Conservation (phyloP, 2,113 vertebrate species). For the Gobio gobio region DNA sequence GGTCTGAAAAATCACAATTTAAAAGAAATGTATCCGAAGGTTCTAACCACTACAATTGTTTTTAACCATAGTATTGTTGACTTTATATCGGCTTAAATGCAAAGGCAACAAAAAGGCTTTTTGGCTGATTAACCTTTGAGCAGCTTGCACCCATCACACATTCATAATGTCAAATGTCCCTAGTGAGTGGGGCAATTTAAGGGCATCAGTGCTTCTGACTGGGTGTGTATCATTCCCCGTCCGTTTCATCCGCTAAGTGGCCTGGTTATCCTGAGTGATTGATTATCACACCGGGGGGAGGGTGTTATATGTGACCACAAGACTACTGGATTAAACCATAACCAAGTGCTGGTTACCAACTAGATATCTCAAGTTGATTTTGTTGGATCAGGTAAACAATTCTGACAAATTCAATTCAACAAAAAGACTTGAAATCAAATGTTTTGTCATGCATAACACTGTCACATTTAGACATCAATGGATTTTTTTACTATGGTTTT, state of each 20-base stretch:
- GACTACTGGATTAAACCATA: constrained; percentile 37
- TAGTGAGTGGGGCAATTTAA: constrained; percentile 47
- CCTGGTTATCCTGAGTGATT: constrained; percentile 79
- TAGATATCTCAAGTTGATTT: not conserved
- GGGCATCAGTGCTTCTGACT: constrained; percentile 51
- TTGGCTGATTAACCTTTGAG: constrained; percentile 49
- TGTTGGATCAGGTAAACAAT: not conserved
- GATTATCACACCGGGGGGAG: constrained; percentile 53
- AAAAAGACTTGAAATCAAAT: not conserved
- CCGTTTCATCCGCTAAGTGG: constrained; percentile 73
- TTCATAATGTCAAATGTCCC: constrained; percentile 39
- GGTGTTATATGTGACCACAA: not conserved
- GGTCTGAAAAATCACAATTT: not conserved
- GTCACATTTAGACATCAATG: not conserved
- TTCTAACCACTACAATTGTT: not conserved
- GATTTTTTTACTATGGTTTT: constrained; percentile 21
- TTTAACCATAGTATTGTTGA: not conserved
- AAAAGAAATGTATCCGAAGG: not conserved
- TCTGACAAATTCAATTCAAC: not conserved
- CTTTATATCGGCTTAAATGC: not conserved
- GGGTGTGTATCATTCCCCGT: constrained; percentile 61
- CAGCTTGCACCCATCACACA: constrained; percentile 7
- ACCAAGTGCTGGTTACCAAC: not conserved
- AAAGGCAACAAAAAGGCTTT: constrained; percentile 30
- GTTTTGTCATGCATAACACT: not conserved